Evolutionary conservation across 2,888 invertebrate genomes (phyloP).

Genomic region (Nephrotoma guestfalica): DNA sequence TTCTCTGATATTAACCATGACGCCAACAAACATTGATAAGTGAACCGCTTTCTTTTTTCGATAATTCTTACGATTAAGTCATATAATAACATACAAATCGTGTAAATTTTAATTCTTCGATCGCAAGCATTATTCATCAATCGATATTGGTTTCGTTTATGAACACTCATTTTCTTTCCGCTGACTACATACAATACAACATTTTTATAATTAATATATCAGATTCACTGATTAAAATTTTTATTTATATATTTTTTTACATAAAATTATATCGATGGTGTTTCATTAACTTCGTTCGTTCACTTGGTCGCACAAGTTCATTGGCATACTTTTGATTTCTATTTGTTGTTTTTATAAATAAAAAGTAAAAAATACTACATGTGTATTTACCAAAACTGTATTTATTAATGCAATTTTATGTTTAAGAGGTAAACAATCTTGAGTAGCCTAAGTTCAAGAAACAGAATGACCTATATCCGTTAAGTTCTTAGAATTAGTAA

Average conservation of each 20-base stretch:
- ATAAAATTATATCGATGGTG: not conserved
- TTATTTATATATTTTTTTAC: not conserved
- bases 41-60: not conserved
- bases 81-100: not conserved
- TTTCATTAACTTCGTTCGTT: constrained; percentile 8
- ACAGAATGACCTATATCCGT: not conserved
- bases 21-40: not conserved
- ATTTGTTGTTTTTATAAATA: not conserved
- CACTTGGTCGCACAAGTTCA: constrained; percentile 15
- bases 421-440: not conserved
- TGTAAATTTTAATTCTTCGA: not conserved
- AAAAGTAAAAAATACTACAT: not conserved
- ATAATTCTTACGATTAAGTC: not conserved
- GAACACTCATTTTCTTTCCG: not conserved
- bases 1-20: not conserved
- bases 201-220: not conserved
- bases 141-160: not conserved
- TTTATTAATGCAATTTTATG: not conserved
- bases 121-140: not conserved
- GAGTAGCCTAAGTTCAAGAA: not conserved
- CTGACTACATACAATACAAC: not conserved
- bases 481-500: not conserved
- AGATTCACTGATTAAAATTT: not conserved
- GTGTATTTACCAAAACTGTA: not conserved
- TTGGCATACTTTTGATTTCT: constrained; percentile 13